These are phyloP conservation scores for Amazona guildingii DNA, from an alignment of 2,113 vertebrate genomes.

Conservation along the genomic window DNA sequence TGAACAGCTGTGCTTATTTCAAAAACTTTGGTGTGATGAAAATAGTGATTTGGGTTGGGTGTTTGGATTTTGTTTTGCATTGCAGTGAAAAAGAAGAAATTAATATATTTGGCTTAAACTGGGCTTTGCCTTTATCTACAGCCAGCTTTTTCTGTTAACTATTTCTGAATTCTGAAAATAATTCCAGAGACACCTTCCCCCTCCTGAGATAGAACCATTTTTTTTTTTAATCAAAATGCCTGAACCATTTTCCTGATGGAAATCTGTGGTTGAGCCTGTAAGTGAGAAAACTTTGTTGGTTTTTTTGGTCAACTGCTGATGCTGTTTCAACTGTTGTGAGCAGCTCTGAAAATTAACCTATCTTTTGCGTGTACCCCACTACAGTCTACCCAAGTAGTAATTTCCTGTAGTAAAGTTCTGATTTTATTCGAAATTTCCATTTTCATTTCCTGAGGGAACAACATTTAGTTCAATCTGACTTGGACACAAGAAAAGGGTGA, in stretches of 20 bases:
- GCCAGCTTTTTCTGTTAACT: not conserved
- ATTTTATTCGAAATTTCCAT: not conserved
- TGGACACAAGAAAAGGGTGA: not conserved
- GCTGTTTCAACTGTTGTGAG: not conserved
- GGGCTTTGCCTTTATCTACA: not conserved
- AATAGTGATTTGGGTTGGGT: not conserved
- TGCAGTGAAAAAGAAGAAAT: not conserved
- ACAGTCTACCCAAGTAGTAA: not conserved
- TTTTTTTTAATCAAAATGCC: not conserved
- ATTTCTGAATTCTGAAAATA: not conserved
- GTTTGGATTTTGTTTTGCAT: not conserved
- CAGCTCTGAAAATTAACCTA: not conserved
- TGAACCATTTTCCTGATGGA: not conserved
- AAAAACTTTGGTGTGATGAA: not conserved
- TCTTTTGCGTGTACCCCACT: not conserved
- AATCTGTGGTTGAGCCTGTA: not conserved
- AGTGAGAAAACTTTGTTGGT: not conserved
- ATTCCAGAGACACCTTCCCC: not conserved
- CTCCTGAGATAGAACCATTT: not conserved
- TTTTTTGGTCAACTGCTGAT: not conserved
- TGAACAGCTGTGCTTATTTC: not conserved
- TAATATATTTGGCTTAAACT: not conserved
- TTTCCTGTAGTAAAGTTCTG: not conserved
- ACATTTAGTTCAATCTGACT: not conserved
- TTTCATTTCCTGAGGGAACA: constrained; percentile 14